Conservation (phyloP, 2,113 vertebrate genomes). For the Eubucco bourcierii region DNA sequence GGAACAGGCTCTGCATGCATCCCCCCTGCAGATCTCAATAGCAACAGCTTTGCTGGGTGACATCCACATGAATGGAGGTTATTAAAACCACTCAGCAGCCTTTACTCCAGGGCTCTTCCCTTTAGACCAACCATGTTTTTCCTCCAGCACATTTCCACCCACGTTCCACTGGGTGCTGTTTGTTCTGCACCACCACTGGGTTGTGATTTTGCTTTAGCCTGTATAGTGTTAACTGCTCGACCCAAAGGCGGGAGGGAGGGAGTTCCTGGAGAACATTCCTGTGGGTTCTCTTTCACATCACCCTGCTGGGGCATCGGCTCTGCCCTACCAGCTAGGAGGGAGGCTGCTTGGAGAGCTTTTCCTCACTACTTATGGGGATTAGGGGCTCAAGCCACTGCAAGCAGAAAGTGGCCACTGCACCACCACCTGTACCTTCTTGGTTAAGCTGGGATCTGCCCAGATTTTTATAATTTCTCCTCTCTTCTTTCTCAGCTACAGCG, state of each 20-base stretch:
- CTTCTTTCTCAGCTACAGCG: background rate
- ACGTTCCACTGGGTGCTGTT: background rate
- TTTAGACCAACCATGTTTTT: background rate
- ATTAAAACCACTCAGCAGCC: constrained; percentile 5
- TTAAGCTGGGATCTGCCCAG: background rate
- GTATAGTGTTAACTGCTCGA: background rate
- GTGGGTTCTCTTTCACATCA: constrained; percentile 6
- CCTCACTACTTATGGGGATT: background rate
- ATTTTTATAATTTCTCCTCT: background rate
- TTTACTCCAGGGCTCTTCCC: background rate
- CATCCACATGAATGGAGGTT: background rate
- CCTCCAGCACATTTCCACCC: background rate
- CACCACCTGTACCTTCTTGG: background rate
- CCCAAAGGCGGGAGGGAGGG: background rate
- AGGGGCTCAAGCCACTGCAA: background rate
- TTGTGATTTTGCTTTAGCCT: background rate
- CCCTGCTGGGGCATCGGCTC: background rate
- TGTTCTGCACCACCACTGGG: background rate
- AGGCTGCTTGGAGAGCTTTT: background rate
- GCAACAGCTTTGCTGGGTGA: background rate
- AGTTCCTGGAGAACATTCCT: constrained; percentile 18
- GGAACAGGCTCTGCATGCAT: background rate
- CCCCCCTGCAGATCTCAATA: background rate
- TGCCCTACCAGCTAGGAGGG: background rate
- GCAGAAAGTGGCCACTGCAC: background rate